Conservation (phyloP, 1,140 invertebrate genomes). For the Chrysoperla carnea region DNA sequence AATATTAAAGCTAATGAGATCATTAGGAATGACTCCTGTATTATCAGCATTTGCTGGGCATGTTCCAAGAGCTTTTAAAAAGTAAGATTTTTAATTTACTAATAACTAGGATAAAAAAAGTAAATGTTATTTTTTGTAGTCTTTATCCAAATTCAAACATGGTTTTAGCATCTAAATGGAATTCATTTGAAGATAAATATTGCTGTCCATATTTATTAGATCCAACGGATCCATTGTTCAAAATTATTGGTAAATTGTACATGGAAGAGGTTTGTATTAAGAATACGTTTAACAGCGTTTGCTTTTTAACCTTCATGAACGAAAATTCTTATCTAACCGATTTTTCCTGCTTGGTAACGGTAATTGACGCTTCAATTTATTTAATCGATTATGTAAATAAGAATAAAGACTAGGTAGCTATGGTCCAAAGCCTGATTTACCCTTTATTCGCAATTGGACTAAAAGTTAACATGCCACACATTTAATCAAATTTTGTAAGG, state of each 20-base stretch:
- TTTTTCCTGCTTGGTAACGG: too few species aligned
- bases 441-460: too few species aligned
- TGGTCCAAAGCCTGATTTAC: too few species aligned
- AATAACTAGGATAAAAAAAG: too few species aligned
- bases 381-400: too few species aligned
- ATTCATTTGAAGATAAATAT: slow-evolving; percentile 52
- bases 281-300: too few species aligned
- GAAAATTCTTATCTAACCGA: too few species aligned
- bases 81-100: slow-evolving; percentile 15
- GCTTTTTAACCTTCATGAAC: too few species aligned
- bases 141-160: slow-evolving; percentile 55
- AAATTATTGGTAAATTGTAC: slow-evolving; percentile 48
- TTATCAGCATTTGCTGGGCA: slow-evolving; percentile 86
- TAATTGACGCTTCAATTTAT: too few species aligned
- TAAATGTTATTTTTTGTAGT: slow-evolving; percentile 20
- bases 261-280: slow-evolving; percentile 39
- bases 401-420: too few species aligned
- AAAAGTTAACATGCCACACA: too few species aligned
- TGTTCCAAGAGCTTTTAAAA: slow-evolving; percentile 54
- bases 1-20: slow-evolving; percentile 57
- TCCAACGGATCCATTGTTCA: slow-evolving; percentile 62
- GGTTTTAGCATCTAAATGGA: slow-evolving; percentile 47
- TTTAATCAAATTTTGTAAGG: too few species aligned
- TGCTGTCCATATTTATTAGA: slow-evolving; percentile 63
- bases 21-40: slow-evolving; percentile 70